phyloP scores from a whole-genome alignment of 2,797 vertebrate species.

The Myioborus melanocephalus region DNA sequence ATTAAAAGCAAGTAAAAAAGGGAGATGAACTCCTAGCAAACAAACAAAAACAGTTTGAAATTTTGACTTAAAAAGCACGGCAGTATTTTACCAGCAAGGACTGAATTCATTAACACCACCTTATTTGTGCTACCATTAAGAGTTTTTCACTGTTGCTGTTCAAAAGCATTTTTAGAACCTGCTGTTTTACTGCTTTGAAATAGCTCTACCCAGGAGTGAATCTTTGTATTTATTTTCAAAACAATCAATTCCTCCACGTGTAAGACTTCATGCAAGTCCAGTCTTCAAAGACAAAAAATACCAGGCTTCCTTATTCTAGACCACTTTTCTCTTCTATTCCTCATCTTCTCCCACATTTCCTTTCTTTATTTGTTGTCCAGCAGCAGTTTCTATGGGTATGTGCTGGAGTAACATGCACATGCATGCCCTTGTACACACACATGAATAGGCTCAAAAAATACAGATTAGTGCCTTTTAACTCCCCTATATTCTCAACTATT shows the following conservation, averaged over 20 bases:
- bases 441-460: neutral
- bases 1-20: conserved; percentile 1
- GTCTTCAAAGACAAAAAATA: neutral
- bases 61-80: conserved; percentile 32
- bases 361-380: neutral
- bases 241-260: neutral
- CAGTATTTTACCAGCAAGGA: conserved; percentile 21
- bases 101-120: neutral
- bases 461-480: neutral
- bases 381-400: neutral
- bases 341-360: neutral
- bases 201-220: neutral
- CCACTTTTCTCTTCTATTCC: neutral
- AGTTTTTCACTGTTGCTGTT: neutral
- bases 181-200: conserved; percentile 10
- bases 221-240: neutral
- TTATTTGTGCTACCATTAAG: neutral
- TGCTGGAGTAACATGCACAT: neutral
- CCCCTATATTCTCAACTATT: neutral
- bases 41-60: conserved; percentile 30
- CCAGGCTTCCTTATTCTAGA: neutral
- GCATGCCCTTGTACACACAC: neutral
- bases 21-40: conserved; percentile 1
- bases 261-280: neutral
- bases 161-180: neutral